A percentile compares a stretch with the other conserved stretches of the same genome.
phyloP scores from a whole-genome alignment of 2,888 invertebrate species.

The Empis livida region DNA sequence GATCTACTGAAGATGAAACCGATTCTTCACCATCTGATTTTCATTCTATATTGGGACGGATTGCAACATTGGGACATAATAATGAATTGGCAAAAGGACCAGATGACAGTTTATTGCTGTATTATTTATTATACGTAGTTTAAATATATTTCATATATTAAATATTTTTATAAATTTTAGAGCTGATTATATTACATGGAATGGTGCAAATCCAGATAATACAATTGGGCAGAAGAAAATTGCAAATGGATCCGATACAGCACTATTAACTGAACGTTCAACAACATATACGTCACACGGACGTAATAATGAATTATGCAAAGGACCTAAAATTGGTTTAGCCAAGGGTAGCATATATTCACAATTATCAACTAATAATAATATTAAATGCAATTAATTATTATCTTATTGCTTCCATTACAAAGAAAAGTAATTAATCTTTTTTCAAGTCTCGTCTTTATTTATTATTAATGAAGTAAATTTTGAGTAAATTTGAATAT shows the following conservation, averaged over 20 bases:
- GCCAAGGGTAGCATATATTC: conserved; percentile 71
- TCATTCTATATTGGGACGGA: conserved; percentile 28
- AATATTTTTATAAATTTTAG: conserved; percentile 34
- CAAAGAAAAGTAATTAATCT: background rate
- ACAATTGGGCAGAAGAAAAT: conserved; percentile 38
- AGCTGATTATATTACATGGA: conserved; percentile 72
- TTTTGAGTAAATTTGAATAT: background rate
- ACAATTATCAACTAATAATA: conserved; percentile 40
- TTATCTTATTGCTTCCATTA: background rate
- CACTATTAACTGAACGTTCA: conserved; percentile 32
- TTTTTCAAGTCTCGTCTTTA: too few species aligned
- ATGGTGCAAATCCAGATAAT: conserved; percentile 58
- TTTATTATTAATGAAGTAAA: background rate
- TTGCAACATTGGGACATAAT: conserved; percentile 53
- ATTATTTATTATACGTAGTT: conserved; percentile 13
- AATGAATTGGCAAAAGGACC: conserved; percentile 60
- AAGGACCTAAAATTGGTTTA: conserved; percentile 56
- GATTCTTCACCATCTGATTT: conserved; percentile 23
- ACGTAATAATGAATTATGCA: conserved; percentile 50
- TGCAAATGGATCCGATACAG: conserved; percentile 44
- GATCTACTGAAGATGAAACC: conserved; percentile 15
- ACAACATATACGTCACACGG: conserved; percentile 45
- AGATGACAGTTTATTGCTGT: conserved; percentile 65
- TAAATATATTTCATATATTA: background rate
- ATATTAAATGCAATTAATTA: conserved; percentile 33